Evolutionary conservation across 1,140 invertebrate genomes (phyloP).

Genomic region (Drosophila tsacasi): DNA sequence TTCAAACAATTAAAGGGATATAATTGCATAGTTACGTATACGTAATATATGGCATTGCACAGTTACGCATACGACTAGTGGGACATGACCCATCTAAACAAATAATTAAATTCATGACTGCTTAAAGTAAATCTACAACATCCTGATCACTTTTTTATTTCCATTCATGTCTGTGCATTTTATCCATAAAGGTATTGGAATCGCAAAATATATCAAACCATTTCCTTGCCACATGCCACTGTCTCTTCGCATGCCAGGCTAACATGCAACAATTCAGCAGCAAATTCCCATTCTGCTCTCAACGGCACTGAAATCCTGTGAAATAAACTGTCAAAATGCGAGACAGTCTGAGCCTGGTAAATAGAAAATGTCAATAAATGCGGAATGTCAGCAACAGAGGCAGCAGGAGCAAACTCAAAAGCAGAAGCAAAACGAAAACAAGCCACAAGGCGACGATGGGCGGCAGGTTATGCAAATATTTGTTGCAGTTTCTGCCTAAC

Average conservation of each 20-base stretch:
- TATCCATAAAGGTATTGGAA: conserved; percentile 7
- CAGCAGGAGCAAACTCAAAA: conserved; percentile 4
- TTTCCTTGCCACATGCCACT: conserved; percentile 60
- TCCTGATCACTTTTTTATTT: background rate
- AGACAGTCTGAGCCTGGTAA: conserved; percentile 54
- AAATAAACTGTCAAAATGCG: conserved; percentile 69
- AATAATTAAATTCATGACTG: background rate
- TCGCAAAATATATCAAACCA: conserved; percentile 29
- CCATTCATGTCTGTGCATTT: conserved; percentile 13
- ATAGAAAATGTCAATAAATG: conserved; percentile 76
- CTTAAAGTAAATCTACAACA: background rate
- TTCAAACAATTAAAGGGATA: background rate
- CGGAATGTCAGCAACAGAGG: conserved; percentile 27
- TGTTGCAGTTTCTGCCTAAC: conserved; percentile 33
- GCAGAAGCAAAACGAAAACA: conserved; percentile 16
- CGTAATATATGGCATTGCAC: background rate
- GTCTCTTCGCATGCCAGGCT: conserved; percentile 30
- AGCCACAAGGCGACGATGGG: conserved; percentile 2
- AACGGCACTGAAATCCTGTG: conserved; percentile 37
- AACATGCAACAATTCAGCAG: conserved; percentile 61
- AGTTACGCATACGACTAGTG: background rate
- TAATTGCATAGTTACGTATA: background rate
- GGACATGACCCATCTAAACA: background rate
- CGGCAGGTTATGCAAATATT: conserved; percentile 66
- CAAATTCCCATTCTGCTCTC: conserved; percentile 34